phyloP scores from a whole-genome alignment of 2,888 invertebrate genomes.

The Matsumyia berberina region DNA sequence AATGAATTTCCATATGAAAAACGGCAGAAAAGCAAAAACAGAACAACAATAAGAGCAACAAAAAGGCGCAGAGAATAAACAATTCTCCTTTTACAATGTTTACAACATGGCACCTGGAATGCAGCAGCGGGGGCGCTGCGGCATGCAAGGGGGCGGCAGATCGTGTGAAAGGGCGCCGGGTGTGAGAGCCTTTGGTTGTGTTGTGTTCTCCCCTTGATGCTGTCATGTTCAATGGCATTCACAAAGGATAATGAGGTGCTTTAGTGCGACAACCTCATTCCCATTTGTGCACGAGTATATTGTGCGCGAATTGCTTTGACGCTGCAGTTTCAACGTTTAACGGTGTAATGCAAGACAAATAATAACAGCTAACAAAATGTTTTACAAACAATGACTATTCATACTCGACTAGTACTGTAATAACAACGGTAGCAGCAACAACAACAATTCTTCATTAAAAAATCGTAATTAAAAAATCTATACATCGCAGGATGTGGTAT shows the following conservation, averaged over 20 bases:
- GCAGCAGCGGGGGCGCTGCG: constrained; percentile 11
- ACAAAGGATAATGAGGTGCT: constrained; percentile 76
- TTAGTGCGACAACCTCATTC: constrained; percentile 75
- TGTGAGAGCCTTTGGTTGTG: constrained; percentile 32
- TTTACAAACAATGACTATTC: constrained; percentile 63
- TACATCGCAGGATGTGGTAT: constrained; percentile 24
- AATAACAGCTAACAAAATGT: constrained; percentile 63
- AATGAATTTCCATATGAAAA: constrained; percentile 66
- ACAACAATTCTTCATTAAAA: constrained; percentile 71
- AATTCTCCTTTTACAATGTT: constrained; percentile 63
- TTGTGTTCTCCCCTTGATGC: constrained; percentile 52
- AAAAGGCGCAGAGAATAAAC: constrained; percentile 55
- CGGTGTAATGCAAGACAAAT: constrained; percentile 65
- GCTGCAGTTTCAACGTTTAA: constrained; percentile 58
- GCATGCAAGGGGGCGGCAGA: not conserved
- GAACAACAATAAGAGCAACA: not conserved
- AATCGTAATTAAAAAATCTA: constrained; percentile 65
- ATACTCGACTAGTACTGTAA: constrained; percentile 34
- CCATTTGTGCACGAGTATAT: constrained; percentile 24
- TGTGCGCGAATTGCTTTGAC: constrained; percentile 32
- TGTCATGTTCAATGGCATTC: constrained; percentile 75
- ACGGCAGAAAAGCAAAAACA: constrained; percentile 33
- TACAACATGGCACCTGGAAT: constrained; percentile 71
- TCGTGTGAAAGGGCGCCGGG: not conserved
- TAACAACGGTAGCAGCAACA: constrained; percentile 55